Conservation (phyloP, 1,140 invertebrate species). For the Drosophila kurseongensis region DNA sequence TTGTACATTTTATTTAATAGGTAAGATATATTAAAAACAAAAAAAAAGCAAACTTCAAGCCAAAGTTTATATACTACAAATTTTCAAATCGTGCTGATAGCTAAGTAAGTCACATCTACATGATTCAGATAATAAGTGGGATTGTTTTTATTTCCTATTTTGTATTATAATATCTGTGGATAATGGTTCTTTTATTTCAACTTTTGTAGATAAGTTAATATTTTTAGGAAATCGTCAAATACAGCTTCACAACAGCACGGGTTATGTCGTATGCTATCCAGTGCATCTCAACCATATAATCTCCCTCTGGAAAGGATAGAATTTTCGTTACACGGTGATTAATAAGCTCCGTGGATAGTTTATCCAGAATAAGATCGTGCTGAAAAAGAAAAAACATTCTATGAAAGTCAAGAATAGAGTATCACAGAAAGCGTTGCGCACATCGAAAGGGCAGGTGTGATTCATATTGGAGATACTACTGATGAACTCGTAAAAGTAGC, state of each 20-base stretch:
- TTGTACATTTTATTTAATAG: too few species aligned
- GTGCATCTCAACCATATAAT: background rate
- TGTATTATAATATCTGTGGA: background rate
- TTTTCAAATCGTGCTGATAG: too few species aligned
- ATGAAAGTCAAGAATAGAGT: background rate
- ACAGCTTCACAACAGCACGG: background rate
- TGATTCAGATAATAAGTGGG: background rate
- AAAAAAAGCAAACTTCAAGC: too few species aligned
- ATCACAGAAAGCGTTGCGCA: background rate
- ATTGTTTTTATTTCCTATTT: too few species aligned
- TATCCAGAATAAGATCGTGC: constrained; percentile 21
- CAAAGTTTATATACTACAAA: too few species aligned
- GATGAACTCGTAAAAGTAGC: constrained; percentile 14
- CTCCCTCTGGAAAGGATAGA: constrained; percentile 6
- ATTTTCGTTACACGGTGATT: constrained; percentile 8
- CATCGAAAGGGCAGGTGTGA: constrained; percentile 24
- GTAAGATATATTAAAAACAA: too few species aligned
- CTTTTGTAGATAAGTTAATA: background rate
- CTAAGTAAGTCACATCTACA: too few species aligned
- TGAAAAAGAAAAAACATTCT: background rate
- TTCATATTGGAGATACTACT: constrained; percentile 11
- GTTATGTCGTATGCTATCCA: constrained; percentile 2
- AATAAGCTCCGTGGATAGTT: background rate
- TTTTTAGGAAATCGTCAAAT: background rate
- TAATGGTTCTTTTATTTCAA: too few species aligned